Evolutionary conservation across 2,888 invertebrate species (phyloP).

Genomic region (Colletes collaris): DNA sequence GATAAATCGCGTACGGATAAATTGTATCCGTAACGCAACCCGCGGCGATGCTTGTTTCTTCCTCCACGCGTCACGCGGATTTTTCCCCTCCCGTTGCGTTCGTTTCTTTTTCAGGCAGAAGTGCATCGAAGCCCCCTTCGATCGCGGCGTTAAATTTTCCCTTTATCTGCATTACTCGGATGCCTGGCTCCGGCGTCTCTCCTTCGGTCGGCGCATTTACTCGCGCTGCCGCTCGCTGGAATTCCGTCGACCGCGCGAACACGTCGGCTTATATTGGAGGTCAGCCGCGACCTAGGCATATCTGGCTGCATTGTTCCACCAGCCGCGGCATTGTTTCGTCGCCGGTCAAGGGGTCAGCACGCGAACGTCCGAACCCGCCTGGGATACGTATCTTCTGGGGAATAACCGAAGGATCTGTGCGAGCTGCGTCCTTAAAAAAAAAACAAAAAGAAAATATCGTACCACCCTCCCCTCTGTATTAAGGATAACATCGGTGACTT

Average conservation of each 20-base stretch:
- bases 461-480: slow-evolving; percentile 15
- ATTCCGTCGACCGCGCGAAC: slow-evolving; percentile 44
- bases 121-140: slow-evolving; percentile 31
- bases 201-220: slow-evolving; percentile 37
- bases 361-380: slow-evolving; percentile 37
- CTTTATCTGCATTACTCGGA: slow-evolving; percentile 74
- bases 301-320: slow-evolving; percentile 61
- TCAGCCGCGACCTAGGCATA: slow-evolving; percentile 67
- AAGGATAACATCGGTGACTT: slow-evolving; percentile 45
- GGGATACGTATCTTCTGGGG: slow-evolving; percentile 50
- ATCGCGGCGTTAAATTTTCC: slow-evolving; percentile 66
- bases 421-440: slow-evolving; percentile 7
- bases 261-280: slow-evolving; percentile 60
- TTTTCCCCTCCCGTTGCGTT: slow-evolving; percentile 4
- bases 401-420: slow-evolving; percentile 15
- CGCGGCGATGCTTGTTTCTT: background rate
- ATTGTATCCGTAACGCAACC: too few relatives aligned
- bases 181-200: slow-evolving; percentile 53
- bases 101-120: background rate
- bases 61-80: background rate
- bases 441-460: too few relatives aligned
- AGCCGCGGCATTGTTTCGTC: slow-evolving; percentile 62
- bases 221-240: slow-evolving; percentile 37
- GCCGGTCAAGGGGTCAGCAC: slow-evolving; percentile 43
- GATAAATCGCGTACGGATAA: too few relatives aligned